Conservation (phyloP, 1,140 invertebrate species). For the Drosophila jambulina region DNA sequence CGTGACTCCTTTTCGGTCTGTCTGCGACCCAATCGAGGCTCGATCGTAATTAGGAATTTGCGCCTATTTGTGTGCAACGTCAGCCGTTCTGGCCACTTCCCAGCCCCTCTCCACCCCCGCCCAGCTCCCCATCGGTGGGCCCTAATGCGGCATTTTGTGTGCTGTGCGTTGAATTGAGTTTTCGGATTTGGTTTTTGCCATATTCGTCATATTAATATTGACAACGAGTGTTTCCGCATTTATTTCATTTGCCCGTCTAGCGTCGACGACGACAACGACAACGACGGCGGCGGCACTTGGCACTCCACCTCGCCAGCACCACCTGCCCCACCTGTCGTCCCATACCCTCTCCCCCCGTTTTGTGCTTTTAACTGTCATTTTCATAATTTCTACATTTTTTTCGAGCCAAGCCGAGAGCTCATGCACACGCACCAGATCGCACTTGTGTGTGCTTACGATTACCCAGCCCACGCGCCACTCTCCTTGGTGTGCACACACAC, state of each 20-base stretch:
- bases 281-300: conserved; percentile 21
- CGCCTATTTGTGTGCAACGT: conserved; percentile 60
- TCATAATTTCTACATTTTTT: conserved; percentile 78
- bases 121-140: conserved; percentile 1
- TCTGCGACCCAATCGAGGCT: conserved; percentile 33
- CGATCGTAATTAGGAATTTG: conserved; percentile 64
- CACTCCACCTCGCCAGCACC: conserved; percentile 10
- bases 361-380: conserved; percentile 82
- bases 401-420: conserved; percentile 25
- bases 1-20: conserved; percentile 48
- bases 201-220: conserved; percentile 83
- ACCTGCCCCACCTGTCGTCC: conserved; percentile 13
- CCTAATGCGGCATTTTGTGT: conserved; percentile 81
- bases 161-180: conserved; percentile 79
- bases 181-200: conserved; percentile 82
- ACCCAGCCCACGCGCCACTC: conserved; percentile 69
- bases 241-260: conserved; percentile 74
- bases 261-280: conserved; percentile 23
- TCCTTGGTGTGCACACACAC: conserved; percentile 26
- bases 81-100: conserved; percentile 11
- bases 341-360: conserved; percentile 37
- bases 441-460: conserved; percentile 67
- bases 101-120: neutral
- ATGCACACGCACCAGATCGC: conserved; percentile 53
- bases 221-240: conserved; percentile 82